Evolutionary conservation across 1,140 invertebrate species (phyloP), one percentile per base, ranked within the genome.

Genomic region (Trachymyrmex cornetzi): DNA sequence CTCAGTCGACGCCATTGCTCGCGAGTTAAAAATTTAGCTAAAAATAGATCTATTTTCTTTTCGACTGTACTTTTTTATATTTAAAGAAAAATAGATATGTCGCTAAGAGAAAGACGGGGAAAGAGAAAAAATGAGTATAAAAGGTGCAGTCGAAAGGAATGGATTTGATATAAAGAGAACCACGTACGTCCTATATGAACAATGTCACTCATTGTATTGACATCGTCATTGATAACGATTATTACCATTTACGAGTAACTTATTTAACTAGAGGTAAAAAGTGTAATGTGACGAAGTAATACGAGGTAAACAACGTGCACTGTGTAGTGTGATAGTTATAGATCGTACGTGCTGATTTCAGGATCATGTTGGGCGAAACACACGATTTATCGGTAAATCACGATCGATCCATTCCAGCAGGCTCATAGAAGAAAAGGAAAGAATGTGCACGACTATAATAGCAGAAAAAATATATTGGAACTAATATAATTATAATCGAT

Each of bases 1-100:
- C 2, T 48, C 66, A 72, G 81, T 88, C 87, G 87, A 89, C 77
- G 82, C 61, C 84, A 81, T 53, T 11, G 69, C 34, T 81, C 69
- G 30, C 19, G 44, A 72, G 34, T 38, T 55, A 14, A 81, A 55
- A 69, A 69, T 79, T 66, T 80, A 84, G 9, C 24, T 72, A 55
- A 22, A 87, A 66, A 22, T 63, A 61, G 48, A 82, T 82, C 79
- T 34, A 16, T 48, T 57, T 38, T 30, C 34, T 82, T 61, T 74
- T 82, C 24, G 34, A 24, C 53, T 57, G 55, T 9, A 16, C 16
- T 44, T 72, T 59, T 59, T 3, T 19, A 24, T 16, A 48, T 14
- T 81, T 12, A 16, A 59, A 48, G 7, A 55, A 74, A 82, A 27
- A 44, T 19, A 59, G 16, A 48, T 55, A 50, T 2, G 44, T 69